These are phyloP conservation scores for Drosophila borealis DNA, from an alignment of 2,888 invertebrate species.

Conservation along the genomic window DNA sequence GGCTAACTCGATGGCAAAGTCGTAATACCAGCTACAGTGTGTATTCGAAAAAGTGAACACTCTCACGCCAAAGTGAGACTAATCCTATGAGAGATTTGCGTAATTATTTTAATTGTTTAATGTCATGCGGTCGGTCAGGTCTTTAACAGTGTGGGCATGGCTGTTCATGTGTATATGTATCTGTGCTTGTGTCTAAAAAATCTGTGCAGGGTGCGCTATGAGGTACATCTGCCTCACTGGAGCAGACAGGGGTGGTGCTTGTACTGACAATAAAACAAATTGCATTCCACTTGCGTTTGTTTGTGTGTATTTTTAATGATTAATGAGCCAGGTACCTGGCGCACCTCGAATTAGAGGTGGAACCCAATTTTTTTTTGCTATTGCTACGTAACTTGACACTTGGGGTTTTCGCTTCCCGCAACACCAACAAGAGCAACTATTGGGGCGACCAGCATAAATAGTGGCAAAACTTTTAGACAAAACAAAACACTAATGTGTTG, in stretches of 20 bases:
- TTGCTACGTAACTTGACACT: constrained; percentile 63
- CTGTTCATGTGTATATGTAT: constrained; percentile 15
- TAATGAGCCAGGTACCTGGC: constrained; percentile 61
- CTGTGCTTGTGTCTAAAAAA: constrained; percentile 41
- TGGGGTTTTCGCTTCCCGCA: constrained; percentile 36
- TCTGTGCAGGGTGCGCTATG: constrained; percentile 47
- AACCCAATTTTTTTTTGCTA: constrained; percentile 2
- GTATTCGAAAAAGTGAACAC: constrained; percentile 22
- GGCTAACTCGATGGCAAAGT: constrained; percentile 1
- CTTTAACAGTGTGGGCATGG: constrained; percentile 26
- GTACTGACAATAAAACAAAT: constrained; percentile 69
- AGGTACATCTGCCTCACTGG: constrained; percentile 28
- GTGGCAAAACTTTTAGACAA: constrained; percentile 55
- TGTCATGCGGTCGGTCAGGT: constrained; percentile 73
- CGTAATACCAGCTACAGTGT: constrained; percentile 12
- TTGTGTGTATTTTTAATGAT: constrained; percentile 68
- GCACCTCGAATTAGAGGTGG: constrained; percentile 26
- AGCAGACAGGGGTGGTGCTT: not conserved
- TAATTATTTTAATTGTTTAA: constrained; percentile 82
- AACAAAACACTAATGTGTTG: constrained; percentile 60
- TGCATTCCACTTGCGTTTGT: constrained; percentile 63
- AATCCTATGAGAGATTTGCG: constrained; percentile 76
- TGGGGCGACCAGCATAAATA: constrained; percentile 60
- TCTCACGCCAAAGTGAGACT: constrained; percentile 57
- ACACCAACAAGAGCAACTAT: constrained; percentile 12